Evolutionary conservation across 2,113 vertebrate species (phyloP).

Genomic region (Stegostoma tigrinum): DNA sequence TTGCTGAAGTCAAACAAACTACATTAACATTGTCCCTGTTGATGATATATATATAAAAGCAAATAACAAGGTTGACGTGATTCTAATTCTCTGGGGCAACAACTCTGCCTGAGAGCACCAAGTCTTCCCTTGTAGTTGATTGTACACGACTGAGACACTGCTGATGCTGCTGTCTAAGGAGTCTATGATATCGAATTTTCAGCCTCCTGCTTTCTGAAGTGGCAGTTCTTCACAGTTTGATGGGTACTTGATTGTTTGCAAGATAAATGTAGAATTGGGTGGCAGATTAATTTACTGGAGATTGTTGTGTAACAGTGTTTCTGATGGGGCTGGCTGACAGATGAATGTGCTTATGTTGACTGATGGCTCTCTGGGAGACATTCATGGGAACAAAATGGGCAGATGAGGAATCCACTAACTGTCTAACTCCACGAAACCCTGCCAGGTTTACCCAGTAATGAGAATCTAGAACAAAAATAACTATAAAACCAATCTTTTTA

Average conservation of each 20-base stretch:
- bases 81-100: not conserved
- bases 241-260: constrained; percentile 68
- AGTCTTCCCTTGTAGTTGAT: not conserved
- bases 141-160: not conserved
- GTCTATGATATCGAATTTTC: constrained; percentile 41
- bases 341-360: constrained; percentile 59
- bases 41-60: not conserved
- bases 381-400: not conserved
- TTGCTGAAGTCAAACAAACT: not conserved
- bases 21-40: not conserved
- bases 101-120: constrained; percentile 18
- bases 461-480: constrained; percentile 34
- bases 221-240: constrained; percentile 62
- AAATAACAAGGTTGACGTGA: not conserved
- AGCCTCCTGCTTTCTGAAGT: constrained; percentile 57
- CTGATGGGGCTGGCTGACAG: constrained; percentile 55
- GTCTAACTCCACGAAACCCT: not conserved
- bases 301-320: constrained; percentile 66
- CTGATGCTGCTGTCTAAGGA: constrained; percentile 18
- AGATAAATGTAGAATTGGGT: constrained; percentile 67
- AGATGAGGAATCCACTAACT: constrained; percentile 24
- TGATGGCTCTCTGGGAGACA: constrained; percentile 58
- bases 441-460: not conserved
- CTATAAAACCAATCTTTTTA: not conserved
- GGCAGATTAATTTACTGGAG: constrained; percentile 72